A percentile compares a stretch with the other conserved stretches of the same genome.
phyloP scores from a whole-genome alignment of 2,797 vertebrate species.

The Meriones psammophilus region DNA sequence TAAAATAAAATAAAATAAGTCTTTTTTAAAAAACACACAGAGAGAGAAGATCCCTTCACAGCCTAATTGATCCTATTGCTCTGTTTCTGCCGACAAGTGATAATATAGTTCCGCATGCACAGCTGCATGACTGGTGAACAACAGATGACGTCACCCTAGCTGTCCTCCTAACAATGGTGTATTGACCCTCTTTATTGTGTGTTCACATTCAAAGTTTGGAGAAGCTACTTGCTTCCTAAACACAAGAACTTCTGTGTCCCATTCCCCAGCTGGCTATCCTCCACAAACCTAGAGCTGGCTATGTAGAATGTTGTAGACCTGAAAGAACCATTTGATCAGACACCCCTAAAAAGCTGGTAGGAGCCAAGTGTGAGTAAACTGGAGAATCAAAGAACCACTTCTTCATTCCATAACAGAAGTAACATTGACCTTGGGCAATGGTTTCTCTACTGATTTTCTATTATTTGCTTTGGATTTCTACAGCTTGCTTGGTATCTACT shows the following conservation, averaged over 20 bases:
- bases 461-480: slow-evolving; percentile 48
- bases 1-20: too few relatives aligned
- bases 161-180: slow-evolving; percentile 59
- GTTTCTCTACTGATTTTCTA: background rate
- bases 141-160: slow-evolving; percentile 75
- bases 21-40: background rate
- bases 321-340: slow-evolving; percentile 66
- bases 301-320: slow-evolving; percentile 47
- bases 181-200: slow-evolving; percentile 26
- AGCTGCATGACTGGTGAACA: slow-evolving; percentile 63
- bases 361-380: slow-evolving; percentile 40
- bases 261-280: slow-evolving; percentile 71
- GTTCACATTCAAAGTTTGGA: slow-evolving; percentile 58
- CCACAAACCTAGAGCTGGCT: slow-evolving; percentile 49
- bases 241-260: slow-evolving; percentile 77
- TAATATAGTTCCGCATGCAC: slow-evolving; percentile 66
- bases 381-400: slow-evolving; percentile 17
- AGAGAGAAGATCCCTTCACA: slow-evolving; percentile 10
- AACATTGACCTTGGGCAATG: slow-evolving; percentile 9
- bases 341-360: slow-evolving; percentile 48
- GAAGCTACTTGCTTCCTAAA: slow-evolving; percentile 68
- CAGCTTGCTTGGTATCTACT: slow-evolving; percentile 17
- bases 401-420: slow-evolving; percentile 44
- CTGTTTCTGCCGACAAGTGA: slow-evolving; percentile 69
- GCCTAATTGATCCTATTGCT: slow-evolving; percentile 31